Conservation (phyloP, 2,888 invertebrate species). For the Platycnemis pennipes region DNA sequence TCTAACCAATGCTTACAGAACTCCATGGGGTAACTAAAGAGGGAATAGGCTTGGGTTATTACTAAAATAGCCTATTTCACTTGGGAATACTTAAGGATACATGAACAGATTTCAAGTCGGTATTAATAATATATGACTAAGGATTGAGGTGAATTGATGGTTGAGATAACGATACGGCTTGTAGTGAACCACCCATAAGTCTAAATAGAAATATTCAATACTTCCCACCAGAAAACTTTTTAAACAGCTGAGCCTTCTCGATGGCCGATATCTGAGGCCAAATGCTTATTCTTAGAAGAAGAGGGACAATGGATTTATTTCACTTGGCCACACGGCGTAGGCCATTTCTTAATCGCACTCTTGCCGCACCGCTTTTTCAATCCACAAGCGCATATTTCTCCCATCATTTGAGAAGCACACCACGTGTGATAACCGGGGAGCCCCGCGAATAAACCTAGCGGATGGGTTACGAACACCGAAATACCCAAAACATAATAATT, state of each 20-base stretch:
- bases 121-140: too few species aligned
- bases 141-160: too few species aligned
- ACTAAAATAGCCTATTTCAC: too few species aligned
- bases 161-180: too few species aligned
- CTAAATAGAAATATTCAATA: too few species aligned
- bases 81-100: too few species aligned
- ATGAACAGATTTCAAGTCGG: too few species aligned
- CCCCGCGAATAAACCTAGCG: neutral
- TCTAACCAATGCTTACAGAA: too few species aligned
- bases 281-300: neutral
- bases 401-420: neutral
- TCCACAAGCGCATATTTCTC: neutral
- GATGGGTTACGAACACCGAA: neutral
- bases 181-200: too few species aligned
- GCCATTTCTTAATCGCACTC: neutral
- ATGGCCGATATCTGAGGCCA: neutral
- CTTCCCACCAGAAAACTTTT: too few species aligned
- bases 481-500: neutral
- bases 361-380: neutral
- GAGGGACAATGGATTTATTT: neutral
- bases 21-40: too few species aligned
- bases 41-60: too few species aligned
- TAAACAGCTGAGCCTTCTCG: neutral
- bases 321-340: neutral
- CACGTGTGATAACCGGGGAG: neutral